These are phyloP conservation scores for Martes martes DNA, from an alignment of 2,113 vertebrate genomes.

Conservation along the genomic window DNA sequence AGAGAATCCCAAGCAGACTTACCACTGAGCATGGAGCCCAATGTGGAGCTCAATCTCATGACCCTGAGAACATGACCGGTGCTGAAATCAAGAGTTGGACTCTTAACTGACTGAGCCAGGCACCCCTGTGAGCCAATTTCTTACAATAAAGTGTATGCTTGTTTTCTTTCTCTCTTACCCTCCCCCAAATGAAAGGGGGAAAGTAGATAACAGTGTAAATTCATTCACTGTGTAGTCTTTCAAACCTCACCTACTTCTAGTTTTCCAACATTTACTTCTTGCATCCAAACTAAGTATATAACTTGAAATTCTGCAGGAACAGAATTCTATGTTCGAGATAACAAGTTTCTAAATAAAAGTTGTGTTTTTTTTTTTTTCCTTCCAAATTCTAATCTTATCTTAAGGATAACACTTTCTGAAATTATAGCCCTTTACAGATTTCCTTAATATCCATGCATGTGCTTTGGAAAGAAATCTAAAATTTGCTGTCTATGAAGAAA, in stretches of 20 bases:
- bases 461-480: constrained; percentile 42
- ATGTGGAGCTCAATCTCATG: background rate
- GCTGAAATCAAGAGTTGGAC: background rate
- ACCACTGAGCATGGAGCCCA: background rate
- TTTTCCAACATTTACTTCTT: background rate
- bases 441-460: constrained; percentile 29
- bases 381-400: constrained; percentile 27
- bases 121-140: background rate
- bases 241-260: background rate
- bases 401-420: constrained; percentile 31
- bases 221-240: background rate
- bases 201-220: background rate
- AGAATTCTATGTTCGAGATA: constrained; percentile 9
- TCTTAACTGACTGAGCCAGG: background rate
- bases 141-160: background rate
- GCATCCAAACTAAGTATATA: background rate
- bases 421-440: constrained; percentile 24
- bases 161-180: background rate
- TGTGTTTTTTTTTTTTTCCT: background rate
- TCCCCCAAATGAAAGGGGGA: background rate
- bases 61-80: too few species aligned
- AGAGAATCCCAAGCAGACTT: background rate
- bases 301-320: background rate
- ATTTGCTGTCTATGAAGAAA: constrained; percentile 38
- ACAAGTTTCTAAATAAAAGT: constrained; percentile 32